phyloP scores from a whole-genome alignment of 2,113 vertebrate genomes.

The Urocynchramus pylzowi region DNA sequence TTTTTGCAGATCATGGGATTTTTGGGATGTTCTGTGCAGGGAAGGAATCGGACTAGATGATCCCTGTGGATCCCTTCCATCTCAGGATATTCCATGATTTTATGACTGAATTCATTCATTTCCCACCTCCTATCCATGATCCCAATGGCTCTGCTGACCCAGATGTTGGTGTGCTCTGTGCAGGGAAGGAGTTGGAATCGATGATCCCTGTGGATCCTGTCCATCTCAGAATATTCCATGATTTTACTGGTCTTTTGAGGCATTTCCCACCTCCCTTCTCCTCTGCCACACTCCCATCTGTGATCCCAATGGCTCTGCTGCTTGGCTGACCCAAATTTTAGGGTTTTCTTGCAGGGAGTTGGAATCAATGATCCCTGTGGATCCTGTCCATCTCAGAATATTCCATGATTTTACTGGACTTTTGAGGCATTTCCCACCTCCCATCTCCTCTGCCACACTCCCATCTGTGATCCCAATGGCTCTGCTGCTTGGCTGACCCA shows the following conservation, averaged over 20 bases:
- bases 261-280: too few species aligned
- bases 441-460: background rate
- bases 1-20: background rate
- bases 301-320: too few species aligned
- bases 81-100: background rate
- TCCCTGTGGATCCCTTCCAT: background rate
- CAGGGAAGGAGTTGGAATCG: background rate
- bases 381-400: background rate
- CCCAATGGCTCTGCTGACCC: background rate
- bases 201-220: background rate
- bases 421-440: background rate
- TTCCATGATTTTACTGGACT: background rate
- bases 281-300: too few species aligned
- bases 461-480: accelerated
- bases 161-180: background rate
- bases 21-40: background rate
- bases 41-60: background rate
- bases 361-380: too few species aligned
- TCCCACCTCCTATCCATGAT: background rate
- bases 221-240: background rate
- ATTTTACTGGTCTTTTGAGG: too few species aligned
- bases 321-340: background rate
- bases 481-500: background rate
- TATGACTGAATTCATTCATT: background rate
- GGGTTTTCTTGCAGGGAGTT: background rate